phyloP scores from a whole-genome alignment of 1,140 invertebrate genomes.

The Heliconius eleuchia region DNA sequence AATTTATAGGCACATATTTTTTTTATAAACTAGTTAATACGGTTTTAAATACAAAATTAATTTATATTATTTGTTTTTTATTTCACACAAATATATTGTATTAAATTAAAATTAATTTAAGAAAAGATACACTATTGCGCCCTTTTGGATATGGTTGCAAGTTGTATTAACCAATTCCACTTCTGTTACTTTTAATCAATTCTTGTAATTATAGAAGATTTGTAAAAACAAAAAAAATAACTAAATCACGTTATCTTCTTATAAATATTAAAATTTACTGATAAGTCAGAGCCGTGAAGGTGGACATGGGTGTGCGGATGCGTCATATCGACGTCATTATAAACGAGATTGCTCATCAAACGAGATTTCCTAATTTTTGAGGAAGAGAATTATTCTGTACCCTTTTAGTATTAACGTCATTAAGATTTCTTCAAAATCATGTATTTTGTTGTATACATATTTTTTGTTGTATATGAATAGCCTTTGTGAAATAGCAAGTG shows the following conservation, averaged over 20 bases:
- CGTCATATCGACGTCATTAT: constrained; percentile 1
- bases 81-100: no score
- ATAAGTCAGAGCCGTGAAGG: neutral
- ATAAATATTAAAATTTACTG: neutral
- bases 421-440: neutral
- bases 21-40: constrained; percentile 1
- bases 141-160: no score
- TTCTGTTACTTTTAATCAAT: no score
- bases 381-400: constrained; percentile 9
- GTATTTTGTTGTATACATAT: neutral
- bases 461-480: neutral
- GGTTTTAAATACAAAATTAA: neutral
- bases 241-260: neutral
- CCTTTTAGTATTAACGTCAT: neutral
- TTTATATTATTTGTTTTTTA: neutral
- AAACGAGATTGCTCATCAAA: constrained; percentile 1
- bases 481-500: neutral
- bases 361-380: constrained; percentile 11
- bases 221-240: neutral
- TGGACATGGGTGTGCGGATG: constrained; percentile 8
- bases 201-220: no score
- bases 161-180: no score
- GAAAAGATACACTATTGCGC: no score
- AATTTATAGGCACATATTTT: neutral
- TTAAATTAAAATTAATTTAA: no score